A percentile compares a stretch with the other conserved stretches of the same genome.
Evolutionary conservation across 2,797 vertebrate species (phyloP).

Genomic region (Aselliscus stoliczkanus): DNA sequence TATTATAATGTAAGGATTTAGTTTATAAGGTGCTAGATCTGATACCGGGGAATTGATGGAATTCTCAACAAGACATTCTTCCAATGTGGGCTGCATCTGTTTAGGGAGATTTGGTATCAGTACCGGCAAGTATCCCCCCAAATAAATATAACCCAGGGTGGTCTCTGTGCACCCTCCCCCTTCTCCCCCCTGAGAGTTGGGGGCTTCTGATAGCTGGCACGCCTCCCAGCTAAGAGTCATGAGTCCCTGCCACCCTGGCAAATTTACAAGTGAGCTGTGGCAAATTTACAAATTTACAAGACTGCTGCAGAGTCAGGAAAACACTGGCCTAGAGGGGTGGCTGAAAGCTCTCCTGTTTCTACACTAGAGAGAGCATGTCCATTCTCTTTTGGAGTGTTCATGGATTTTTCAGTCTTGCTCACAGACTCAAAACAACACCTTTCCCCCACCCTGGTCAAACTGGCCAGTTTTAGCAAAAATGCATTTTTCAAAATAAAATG

Average conservation of each 20-base stretch:
- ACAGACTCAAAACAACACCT: neutral
- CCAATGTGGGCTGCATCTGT: constrained; percentile 31
- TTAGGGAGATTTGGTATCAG: constrained; percentile 24
- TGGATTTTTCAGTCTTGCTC: constrained; percentile 35
- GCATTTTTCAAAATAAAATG: constrained; percentile 43
- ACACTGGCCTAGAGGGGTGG: neutral
- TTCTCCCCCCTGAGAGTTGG: constrained; percentile 37
- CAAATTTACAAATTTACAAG: constrained; percentile 75
- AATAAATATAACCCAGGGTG: constrained; percentile 67
- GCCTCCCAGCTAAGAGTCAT: constrained; percentile 57
- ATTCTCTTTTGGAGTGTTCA: constrained; percentile 29
- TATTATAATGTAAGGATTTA: constrained; percentile 46
- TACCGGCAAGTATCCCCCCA: constrained; percentile 40
- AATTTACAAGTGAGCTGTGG: constrained; percentile 72
- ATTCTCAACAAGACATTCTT: constrained; percentile 56
- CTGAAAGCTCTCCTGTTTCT: constrained; percentile 58
- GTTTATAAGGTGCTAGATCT: constrained; percentile 60
- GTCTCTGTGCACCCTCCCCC: constrained; percentile 51
- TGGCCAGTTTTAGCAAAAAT: constrained; percentile 1
- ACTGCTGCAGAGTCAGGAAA: constrained; percentile 46
- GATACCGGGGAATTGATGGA: constrained; percentile 31
- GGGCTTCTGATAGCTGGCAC: constrained; percentile 62
- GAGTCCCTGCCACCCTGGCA: constrained; percentile 68
- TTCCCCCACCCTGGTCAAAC: neutral
- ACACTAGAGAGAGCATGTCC: neutral